These are phyloP conservation scores for Plagiodera versicolora DNA, from an alignment of 2,888 invertebrate species.

Conservation along the genomic window DNA sequence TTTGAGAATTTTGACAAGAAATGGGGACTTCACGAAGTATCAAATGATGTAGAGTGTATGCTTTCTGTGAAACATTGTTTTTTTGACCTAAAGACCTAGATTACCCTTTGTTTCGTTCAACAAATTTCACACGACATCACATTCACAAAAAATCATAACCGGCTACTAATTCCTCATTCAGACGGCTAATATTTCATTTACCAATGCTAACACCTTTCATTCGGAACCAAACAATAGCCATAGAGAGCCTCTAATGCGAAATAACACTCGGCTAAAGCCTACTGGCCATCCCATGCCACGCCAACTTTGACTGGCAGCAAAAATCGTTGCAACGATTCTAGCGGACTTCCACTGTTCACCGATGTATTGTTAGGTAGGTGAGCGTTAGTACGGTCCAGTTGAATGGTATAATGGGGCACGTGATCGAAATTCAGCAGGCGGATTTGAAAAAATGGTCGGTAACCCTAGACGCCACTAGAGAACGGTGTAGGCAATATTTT, in stretches of 20 bases:
- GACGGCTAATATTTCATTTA: slow-evolving; percentile 20
- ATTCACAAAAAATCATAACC: no score
- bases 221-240: slow-evolving; percentile 23
- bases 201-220: slow-evolving; percentile 26
- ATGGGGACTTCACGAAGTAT: no score
- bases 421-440: neutral
- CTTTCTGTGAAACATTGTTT: no score
- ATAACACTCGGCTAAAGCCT: slow-evolving; percentile 18
- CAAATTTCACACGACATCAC: no score
- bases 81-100: no score
- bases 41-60: no score
- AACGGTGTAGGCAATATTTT: no score
- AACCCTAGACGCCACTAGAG: no score
- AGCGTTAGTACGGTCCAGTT: neutral
- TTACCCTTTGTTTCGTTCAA: no score
- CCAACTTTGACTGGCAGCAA: slow-evolving; percentile 24
- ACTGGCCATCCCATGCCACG: slow-evolving; percentile 12
- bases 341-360: slow-evolving; percentile 32
- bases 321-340: slow-evolving; percentile 28
- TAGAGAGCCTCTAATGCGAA: slow-evolving; percentile 21
- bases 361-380: slow-evolving; percentile 25
- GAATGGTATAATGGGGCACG: slow-evolving; percentile 16
- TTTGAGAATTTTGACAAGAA: no score
- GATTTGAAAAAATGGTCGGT: neutral
- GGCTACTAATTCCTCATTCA: slow-evolving; percentile 1